phyloP scores from a whole-genome alignment of 1,140 invertebrate species.

The Linepithema humile region DNA sequence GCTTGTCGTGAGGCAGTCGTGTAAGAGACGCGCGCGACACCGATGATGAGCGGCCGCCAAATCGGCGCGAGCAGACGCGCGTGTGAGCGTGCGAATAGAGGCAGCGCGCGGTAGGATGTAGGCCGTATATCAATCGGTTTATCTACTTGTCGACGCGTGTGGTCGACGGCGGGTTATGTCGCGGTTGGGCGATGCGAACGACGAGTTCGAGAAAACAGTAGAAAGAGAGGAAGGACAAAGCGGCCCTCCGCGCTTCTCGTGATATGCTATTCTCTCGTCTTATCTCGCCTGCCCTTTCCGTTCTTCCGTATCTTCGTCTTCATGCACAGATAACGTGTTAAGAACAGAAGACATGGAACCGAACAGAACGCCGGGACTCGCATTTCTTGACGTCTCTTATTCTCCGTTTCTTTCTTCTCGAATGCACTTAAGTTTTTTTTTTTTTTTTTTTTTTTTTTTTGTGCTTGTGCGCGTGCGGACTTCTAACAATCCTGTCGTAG shows the following conservation, averaged over 20 bases:
- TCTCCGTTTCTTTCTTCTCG: not conserved
- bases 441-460: too few relatives aligned
- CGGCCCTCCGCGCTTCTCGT: constrained; percentile 18
- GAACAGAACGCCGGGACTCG: not conserved
- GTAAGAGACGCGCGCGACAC: constrained; percentile 33
- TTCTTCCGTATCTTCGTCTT: constrained; percentile 43
- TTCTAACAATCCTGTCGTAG: too few relatives aligned
- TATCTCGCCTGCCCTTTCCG: not conserved
- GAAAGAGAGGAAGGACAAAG: constrained; percentile 22
- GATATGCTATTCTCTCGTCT: constrained; percentile 30
- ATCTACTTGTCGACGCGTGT: constrained; percentile 84
- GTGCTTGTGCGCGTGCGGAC: too few relatives aligned
- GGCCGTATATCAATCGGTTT: constrained; percentile 84
- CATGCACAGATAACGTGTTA: constrained; percentile 48
- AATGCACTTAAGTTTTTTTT: too few relatives aligned
- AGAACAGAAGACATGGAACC: constrained; percentile 16
- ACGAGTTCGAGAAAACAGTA: constrained; percentile 17
- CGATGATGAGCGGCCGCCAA: constrained; percentile 62
- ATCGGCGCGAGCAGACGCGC: constrained; percentile 60
- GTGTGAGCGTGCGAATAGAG: constrained; percentile 39
- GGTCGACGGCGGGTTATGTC: constrained; percentile 76
- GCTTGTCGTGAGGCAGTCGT: constrained; percentile 30
- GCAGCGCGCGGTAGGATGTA: constrained; percentile 72
- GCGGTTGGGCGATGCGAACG: constrained; percentile 59
- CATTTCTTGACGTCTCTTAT: not conserved